phyloP scores from a whole-genome alignment of 2,888 invertebrate species.

The Andrena bucephala region DNA sequence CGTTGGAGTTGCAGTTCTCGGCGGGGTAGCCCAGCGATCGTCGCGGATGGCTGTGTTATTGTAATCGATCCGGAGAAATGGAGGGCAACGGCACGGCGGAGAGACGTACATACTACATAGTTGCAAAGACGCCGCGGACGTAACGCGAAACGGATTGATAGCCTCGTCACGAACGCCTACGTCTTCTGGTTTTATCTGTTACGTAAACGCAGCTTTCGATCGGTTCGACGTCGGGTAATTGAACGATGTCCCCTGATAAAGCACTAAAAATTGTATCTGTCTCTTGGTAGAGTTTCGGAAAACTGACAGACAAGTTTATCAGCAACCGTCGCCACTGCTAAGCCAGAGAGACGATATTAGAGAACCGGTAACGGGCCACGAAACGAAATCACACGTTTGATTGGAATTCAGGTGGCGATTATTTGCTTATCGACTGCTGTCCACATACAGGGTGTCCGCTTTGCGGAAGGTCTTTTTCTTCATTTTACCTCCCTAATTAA shows the following conservation, averaged over 20 bases:
- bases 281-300: neutral
- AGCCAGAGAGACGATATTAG: too few species aligned
- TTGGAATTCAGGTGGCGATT: too few species aligned
- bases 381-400: too few species aligned
- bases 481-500: too few species aligned
- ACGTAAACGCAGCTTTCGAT: neutral
- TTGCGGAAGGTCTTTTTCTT: too few species aligned
- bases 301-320: too few species aligned
- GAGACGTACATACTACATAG: neutral
- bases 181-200: neutral
- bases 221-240: neutral
- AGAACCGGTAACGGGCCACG: too few species aligned
- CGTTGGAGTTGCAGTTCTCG: too few species aligned
- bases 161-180: neutral
- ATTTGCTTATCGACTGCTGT: too few species aligned
- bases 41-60: neutral
- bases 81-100: neutral
- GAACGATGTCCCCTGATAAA: neutral
- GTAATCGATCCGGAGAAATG: neutral
- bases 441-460: too few species aligned
- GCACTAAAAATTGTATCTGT: neutral
- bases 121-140: neutral
- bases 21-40: neutral
- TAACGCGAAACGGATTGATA: conserved; percentile 1
- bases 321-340: too few species aligned